Conservation (phyloP, 2,888 invertebrate species). For the Nymphalis polychloros region DNA sequence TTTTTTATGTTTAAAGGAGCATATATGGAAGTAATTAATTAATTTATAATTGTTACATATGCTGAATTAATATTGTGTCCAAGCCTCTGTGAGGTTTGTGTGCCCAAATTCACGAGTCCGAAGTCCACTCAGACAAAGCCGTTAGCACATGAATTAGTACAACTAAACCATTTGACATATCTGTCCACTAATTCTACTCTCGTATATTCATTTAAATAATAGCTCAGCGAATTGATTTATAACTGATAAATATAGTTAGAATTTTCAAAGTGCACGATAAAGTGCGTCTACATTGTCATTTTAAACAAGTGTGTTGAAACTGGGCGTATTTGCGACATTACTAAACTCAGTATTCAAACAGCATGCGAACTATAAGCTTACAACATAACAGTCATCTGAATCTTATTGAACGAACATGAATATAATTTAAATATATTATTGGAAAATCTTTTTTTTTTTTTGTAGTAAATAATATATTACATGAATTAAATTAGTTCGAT, state of each 20-base stretch:
- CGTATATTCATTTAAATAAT: not conserved
- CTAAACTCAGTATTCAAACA: conserved; percentile 29
- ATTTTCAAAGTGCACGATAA: conserved; percentile 24
- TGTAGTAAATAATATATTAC: not conserved
- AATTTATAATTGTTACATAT: too few species aligned
- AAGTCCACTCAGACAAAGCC: not conserved
- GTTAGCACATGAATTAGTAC: not conserved
- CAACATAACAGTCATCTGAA: conserved; percentile 29
- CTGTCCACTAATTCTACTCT: not conserved
- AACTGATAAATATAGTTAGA: conserved; percentile 13
- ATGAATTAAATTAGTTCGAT: not conserved
- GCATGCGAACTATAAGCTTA: conserved; percentile 25
- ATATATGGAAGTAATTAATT: too few species aligned
- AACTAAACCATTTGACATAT: not conserved
- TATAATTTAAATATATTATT: not conserved
- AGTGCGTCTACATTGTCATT: conserved; percentile 32
- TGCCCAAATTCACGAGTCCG: too few species aligned
- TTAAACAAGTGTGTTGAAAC: conserved; percentile 33
- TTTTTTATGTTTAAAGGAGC: too few species aligned
- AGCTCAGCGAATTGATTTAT: conserved; percentile 5
- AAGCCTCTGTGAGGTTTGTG: too few species aligned
- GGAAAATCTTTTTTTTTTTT: not conserved
- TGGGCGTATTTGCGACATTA: conserved; percentile 30
- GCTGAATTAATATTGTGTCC: too few species aligned
- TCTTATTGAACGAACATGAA: conserved; percentile 21